These are phyloP conservation scores for Enteromius thamalakanensis DNA, from an alignment of 2,797 vertebrate species.

Conservation along the genomic window DNA sequence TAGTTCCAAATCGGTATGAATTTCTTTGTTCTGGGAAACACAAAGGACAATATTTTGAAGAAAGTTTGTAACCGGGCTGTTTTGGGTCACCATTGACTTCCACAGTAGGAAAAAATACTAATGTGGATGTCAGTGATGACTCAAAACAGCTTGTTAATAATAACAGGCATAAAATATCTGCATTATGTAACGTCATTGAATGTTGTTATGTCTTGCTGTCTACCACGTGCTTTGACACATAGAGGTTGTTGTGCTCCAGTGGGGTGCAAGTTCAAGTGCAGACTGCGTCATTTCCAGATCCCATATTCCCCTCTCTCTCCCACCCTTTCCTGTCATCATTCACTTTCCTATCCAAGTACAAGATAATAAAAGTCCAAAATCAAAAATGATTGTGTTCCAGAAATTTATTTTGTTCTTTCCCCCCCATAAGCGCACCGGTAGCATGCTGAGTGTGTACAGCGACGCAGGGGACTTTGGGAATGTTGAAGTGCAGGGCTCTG, in stretches of 20 bases:
- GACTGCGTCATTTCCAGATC: background rate
- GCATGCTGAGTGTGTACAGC: conserved; percentile 65
- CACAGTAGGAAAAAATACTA: too few relatives aligned
- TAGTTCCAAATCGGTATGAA: too few relatives aligned
- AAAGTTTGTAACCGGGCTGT: too few relatives aligned
- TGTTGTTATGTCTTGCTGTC: background rate
- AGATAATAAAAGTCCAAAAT: background rate
- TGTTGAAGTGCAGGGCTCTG: conserved; percentile 60
- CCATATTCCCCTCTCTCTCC: conserved; percentile 22
- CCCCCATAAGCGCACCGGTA: conserved; percentile 54
- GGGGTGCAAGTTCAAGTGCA: background rate
- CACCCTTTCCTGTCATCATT: conserved; percentile 35
- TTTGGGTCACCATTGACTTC: too few relatives aligned
- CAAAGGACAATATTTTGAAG: too few relatives aligned
- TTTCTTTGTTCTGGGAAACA: too few relatives aligned
- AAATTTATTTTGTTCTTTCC: conserved; percentile 1
- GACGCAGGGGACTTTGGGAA: conserved; percentile 65
- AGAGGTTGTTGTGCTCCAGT: background rate
- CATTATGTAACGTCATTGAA: background rate
- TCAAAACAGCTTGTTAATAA: too few relatives aligned
- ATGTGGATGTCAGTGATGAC: too few relatives aligned
- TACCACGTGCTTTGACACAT: background rate
- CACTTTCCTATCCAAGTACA: background rate
- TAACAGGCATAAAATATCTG: background rate
- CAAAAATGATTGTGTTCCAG: background rate